phyloP scores from a whole-genome alignment of 2,797 vertebrate species.

The Coccyzus lansbergi region DNA sequence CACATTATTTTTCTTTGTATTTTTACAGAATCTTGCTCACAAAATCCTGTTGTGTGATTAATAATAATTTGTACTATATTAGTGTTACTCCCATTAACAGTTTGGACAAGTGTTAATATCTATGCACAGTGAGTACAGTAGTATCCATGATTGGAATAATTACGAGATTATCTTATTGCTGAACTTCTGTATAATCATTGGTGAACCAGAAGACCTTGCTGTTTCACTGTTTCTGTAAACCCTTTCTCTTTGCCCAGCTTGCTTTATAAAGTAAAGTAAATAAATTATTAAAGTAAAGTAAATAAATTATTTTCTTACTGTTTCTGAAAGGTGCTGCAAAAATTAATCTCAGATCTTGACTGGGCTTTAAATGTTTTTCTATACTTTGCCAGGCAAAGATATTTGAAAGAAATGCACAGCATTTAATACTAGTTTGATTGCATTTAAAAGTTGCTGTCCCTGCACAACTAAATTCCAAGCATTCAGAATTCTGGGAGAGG shows the following conservation, averaged over 20 bases:
- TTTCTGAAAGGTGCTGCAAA: background rate
- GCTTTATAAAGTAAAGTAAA: background rate
- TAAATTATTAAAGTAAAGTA: background rate
- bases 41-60: background rate
- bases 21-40: background rate
- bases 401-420: background rate
- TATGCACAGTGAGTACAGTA: background rate
- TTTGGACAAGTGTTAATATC: background rate
- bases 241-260: background rate
- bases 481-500: background rate
- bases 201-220: background rate
- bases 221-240: background rate
- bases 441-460: background rate
- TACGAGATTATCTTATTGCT: background rate
- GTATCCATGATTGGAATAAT: background rate
- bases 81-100: background rate
- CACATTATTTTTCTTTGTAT: background rate
- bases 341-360: background rate
- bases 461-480: background rate
- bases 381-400: background rate
- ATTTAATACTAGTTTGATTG: background rate
- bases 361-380: background rate
- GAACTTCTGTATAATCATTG: background rate
- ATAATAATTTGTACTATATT: background rate
- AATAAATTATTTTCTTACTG: background rate